Conservation (phyloP, 1,140 invertebrate genomes). For the Euwallacea similis region DNA sequence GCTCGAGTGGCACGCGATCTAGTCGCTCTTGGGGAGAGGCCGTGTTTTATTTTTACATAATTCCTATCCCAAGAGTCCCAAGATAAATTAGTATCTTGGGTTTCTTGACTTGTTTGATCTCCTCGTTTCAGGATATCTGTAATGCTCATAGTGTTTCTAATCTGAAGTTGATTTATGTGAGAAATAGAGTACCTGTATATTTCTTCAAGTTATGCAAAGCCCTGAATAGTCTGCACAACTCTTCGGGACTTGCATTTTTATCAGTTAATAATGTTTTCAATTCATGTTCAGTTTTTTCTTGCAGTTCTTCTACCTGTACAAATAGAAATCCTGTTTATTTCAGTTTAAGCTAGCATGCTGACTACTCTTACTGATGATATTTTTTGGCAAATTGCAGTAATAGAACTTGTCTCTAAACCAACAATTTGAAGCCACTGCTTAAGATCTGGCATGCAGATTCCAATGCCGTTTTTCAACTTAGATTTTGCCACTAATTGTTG, state of each 20-base stretch:
- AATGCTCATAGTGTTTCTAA: slow-evolving; percentile 15
- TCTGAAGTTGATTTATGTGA: not conserved
- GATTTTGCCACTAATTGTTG: slow-evolving; percentile 85
- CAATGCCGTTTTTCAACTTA: slow-evolving; percentile 65
- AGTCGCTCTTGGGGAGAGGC: slow-evolving; percentile 62
- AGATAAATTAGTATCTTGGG: slow-evolving; percentile 70
- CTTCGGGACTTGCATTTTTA: slow-evolving; percentile 71
- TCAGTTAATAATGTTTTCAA: slow-evolving; percentile 71
- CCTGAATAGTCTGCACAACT: slow-evolving; percentile 73
- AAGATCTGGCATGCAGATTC: slow-evolving; percentile 73
- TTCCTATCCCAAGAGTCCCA: slow-evolving; percentile 90
- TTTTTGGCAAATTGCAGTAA: slow-evolving; percentile 59
- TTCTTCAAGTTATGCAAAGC: slow-evolving; percentile 83
- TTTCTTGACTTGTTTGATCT: slow-evolving; percentile 54
- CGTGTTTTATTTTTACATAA: slow-evolving; percentile 46
- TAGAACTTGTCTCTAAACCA: slow-evolving; percentile 60
- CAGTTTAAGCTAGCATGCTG: not conserved
- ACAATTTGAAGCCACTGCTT: slow-evolving; percentile 91
- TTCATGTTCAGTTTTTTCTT: slow-evolving; percentile 83
- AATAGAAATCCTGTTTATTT: not conserved
- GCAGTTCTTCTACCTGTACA: slow-evolving; percentile 68
- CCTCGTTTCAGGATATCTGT: slow-evolving; percentile 64
- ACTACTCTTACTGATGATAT: slow-evolving; percentile 58
- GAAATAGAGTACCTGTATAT: slow-evolving; percentile 68
- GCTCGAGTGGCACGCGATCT: slow-evolving; percentile 58